Evolutionary conservation across 2,113 vertebrate species (phyloP).

Genomic region (Prunella fulvescens): DNA sequence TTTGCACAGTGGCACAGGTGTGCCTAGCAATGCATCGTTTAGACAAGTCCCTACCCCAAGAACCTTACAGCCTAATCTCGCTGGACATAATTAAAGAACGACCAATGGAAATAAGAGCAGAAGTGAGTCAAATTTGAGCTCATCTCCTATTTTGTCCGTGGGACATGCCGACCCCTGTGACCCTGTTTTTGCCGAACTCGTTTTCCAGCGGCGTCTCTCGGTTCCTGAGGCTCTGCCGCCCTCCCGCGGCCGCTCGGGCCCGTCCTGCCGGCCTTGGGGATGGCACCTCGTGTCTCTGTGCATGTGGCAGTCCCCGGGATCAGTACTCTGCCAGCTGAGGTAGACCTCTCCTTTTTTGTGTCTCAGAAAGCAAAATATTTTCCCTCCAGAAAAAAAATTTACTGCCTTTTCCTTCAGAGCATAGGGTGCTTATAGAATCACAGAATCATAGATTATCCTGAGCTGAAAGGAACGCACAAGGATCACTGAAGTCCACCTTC

Average conservation of each 20-base stretch:
- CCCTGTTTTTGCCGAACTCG: neutral
- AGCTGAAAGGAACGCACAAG: neutral
- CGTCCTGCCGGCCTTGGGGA: accelerated
- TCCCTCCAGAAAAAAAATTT: neutral
- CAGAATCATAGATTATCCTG: neutral
- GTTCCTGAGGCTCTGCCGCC: slow-evolving; percentile 42
- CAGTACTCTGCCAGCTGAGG: neutral
- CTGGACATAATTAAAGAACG: slow-evolving; percentile 26
- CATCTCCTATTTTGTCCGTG: neutral
- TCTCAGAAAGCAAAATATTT: neutral
- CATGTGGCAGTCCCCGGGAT: neutral
- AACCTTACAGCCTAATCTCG: neutral
- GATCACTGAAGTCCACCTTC: neutral
- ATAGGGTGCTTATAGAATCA: neutral
- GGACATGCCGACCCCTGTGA: neutral
- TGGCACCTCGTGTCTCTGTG: neutral
- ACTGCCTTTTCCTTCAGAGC: neutral
- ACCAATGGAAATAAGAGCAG: neutral
- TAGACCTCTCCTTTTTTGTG: neutral
- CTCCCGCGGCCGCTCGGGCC: neutral
- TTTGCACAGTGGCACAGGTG: slow-evolving; percentile 15
- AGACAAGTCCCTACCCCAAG: slow-evolving; percentile 28
- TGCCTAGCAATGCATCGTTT: slow-evolving; percentile 1
- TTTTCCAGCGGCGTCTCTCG: neutral
- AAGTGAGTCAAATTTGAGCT: neutral